phyloP scores from a whole-genome alignment of 2,888 invertebrate species.

The Xylophagus ater region DNA sequence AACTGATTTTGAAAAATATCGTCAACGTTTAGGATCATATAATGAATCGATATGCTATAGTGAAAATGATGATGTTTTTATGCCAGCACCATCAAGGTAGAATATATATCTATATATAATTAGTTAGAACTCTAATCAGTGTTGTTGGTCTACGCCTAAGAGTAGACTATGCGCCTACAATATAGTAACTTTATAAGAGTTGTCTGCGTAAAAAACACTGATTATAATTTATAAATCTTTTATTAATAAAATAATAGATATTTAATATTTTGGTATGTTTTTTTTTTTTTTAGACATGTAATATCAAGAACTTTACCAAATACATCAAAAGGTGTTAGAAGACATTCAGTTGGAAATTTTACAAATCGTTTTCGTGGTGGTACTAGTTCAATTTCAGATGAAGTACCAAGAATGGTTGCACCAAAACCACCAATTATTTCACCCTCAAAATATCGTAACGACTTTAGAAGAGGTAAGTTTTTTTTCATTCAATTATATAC shows the following conservation, averaged over 20 bases:
- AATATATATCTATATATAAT: no score
- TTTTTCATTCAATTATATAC: neutral
- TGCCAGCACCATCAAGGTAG: slow-evolving; percentile 32
- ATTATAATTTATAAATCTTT: neutral
- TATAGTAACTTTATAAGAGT: no score
- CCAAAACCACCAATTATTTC: slow-evolving; percentile 34
- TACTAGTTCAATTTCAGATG: slow-evolving; percentile 33
- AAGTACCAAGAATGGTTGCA: slow-evolving; percentile 38
- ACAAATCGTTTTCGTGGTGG: slow-evolving; percentile 23
- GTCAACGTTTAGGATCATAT: slow-evolving; percentile 36
- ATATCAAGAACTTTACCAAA: slow-evolving; percentile 18
- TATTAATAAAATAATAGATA: neutral
- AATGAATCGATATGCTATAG: slow-evolving; percentile 30
- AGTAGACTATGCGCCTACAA: no score
- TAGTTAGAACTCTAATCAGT: no score
- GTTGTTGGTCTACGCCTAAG: no score
- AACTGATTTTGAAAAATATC: slow-evolving; percentile 20
- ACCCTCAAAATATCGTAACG: slow-evolving; percentile 33
- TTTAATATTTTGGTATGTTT: slow-evolving; percentile 1
- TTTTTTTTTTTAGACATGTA: slow-evolving; percentile 6
- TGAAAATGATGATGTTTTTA: slow-evolving; percentile 36
- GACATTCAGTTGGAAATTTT: slow-evolving; percentile 38
- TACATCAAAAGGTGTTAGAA: slow-evolving; percentile 30
- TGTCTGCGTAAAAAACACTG: neutral
- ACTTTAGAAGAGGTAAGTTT: slow-evolving; percentile 31